These are phyloP conservation scores for Isichthys henryi DNA, from an alignment of 2,113 vertebrate genomes.

Conservation along the genomic window DNA sequence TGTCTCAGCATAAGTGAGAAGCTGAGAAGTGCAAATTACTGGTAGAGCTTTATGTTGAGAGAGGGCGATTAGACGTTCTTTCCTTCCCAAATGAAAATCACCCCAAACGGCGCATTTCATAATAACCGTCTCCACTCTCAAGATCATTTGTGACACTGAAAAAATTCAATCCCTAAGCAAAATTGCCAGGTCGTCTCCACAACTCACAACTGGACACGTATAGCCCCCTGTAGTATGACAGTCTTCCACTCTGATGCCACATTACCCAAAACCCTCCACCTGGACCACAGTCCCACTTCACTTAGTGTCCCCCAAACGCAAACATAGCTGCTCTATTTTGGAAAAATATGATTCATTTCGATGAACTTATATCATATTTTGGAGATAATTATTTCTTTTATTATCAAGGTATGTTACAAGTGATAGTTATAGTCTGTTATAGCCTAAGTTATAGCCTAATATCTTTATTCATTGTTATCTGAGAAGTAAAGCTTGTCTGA, in stretches of 20 bases:
- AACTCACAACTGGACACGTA: background rate
- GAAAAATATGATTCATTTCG: background rate
- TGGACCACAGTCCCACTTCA: background rate
- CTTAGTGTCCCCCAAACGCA: background rate
- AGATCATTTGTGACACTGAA: background rate
- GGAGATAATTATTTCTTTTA: background rate
- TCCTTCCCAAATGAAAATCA: background rate
- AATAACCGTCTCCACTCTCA: background rate
- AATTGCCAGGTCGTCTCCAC: background rate
- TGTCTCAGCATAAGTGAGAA: background rate
- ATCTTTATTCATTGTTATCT: background rate
- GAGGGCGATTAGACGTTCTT: background rate
- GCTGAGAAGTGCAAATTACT: background rate
- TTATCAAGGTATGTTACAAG: background rate
- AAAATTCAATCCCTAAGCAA: background rate
- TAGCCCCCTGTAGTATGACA: background rate
- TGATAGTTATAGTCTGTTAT: too few relatives aligned
- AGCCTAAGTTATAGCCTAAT: background rate
- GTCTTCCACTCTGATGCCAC: background rate
- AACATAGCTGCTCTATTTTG: background rate
- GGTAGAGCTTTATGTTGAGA: background rate
- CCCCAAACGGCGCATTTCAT: background rate
- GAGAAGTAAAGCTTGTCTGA: background rate
- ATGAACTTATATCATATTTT: background rate
- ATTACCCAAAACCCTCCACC: background rate